Percentiles rank a stretch among this genome's conserved stretches.
phyloP scores from a whole-genome alignment of 2,797 vertebrate genomes.

The Scyliorhinus canicula region DNA sequence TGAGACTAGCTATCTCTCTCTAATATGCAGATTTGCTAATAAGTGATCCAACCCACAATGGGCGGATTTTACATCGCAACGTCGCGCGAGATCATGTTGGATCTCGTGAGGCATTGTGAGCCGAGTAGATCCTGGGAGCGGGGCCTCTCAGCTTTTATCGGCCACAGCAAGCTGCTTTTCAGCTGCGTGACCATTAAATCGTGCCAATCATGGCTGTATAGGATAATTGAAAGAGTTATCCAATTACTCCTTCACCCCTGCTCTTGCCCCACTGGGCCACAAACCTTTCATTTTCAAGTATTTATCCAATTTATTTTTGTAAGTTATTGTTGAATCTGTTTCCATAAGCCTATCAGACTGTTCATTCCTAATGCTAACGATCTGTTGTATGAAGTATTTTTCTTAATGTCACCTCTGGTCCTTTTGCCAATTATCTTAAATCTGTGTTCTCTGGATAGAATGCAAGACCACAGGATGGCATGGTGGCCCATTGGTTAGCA shows the following conservation, averaged over 20 bases:
- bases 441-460: not conserved
- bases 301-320: not conserved
- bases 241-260: not conserved
- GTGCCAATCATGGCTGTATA: not conserved
- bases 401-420: not conserved
- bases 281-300: not conserved
- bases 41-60: no score
- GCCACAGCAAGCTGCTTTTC: no score
- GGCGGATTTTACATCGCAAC: no score
- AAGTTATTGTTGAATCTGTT: not conserved
- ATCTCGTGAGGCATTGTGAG: no score
- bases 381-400: not conserved
- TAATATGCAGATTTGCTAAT: no score
- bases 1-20: no score
- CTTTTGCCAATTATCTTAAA: not conserved
- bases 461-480: no score
- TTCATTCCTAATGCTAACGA: not conserved
- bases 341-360: not conserved
- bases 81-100: no score
- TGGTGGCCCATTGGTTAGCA: no score
- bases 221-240: not conserved
- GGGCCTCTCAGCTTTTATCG: no score
- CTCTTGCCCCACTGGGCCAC: not conserved
- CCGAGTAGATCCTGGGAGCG: no score
- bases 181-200: no score